These are phyloP conservation scores for Phoronis australis DNA, from an alignment of 2,888 invertebrate genomes.

Conservation along the genomic window DNA sequence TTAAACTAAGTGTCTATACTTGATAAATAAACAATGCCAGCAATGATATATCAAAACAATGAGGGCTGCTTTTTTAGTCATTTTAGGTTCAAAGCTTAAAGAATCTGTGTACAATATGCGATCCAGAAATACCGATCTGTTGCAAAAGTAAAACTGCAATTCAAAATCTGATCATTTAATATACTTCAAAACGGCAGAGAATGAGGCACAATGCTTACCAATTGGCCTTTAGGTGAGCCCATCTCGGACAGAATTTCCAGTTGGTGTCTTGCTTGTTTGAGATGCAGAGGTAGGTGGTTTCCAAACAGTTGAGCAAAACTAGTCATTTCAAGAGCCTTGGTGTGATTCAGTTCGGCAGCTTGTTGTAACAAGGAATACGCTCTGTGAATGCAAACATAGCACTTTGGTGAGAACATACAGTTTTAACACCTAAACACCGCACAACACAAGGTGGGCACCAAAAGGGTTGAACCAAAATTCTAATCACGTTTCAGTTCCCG, in stretches of 20 bases:
- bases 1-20: too few species aligned
- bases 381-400: slow-evolving; percentile 20
- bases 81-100: too few species aligned
- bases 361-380: slow-evolving; percentile 72
- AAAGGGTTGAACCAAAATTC: too few species aligned
- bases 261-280: slow-evolving; percentile 68
- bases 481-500: too few species aligned
- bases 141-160: neutral
- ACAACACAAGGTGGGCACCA: too few species aligned
- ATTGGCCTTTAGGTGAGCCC: slow-evolving; percentile 84
- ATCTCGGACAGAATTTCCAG: slow-evolving; percentile 70
- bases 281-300: slow-evolving; percentile 70
- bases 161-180: neutral
- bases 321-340: slow-evolving; percentile 73
- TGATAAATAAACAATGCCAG: too few species aligned
- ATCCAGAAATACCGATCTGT: too few species aligned
- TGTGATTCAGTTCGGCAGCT: slow-evolving; percentile 76
- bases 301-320: slow-evolving; percentile 88
- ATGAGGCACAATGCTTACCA: slow-evolving; percentile 59
- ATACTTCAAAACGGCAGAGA: neutral
- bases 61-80: too few species aligned
- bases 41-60: too few species aligned
- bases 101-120: too few species aligned
- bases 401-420: too few species aligned
- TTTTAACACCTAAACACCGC: too few species aligned